A percentile compares a stretch with the other conserved stretches of the same genome.
Conservation (phyloP, 1,140 invertebrate species). For the Sarcophaga peregrina region DNA sequence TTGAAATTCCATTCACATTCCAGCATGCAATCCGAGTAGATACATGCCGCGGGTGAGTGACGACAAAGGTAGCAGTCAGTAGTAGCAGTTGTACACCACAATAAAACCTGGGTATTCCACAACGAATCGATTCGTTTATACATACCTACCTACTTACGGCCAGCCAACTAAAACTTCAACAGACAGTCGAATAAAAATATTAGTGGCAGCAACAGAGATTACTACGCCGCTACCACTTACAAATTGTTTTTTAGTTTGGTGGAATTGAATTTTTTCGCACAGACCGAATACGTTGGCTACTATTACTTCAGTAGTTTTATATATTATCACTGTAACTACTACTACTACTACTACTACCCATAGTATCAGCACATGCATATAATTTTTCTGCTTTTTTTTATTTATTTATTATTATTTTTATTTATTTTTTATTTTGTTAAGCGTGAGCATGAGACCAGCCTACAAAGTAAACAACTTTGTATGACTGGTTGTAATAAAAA, state of each 20-base stretch:
- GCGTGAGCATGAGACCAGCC: neutral
- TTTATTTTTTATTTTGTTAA: neutral
- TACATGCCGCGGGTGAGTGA: conserved; percentile 28
- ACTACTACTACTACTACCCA: too few relatives aligned
- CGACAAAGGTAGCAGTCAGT: neutral
- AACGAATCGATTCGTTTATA: neutral
- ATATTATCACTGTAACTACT: too few relatives aligned
- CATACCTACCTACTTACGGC: neutral
- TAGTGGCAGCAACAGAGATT: neutral
- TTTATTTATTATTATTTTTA: too few relatives aligned
- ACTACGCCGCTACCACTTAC: neutral
- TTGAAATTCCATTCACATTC: conserved; percentile 66
- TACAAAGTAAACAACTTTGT: neutral
- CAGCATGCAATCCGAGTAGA: conserved; percentile 64
- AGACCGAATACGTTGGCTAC: too few relatives aligned
- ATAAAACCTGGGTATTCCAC: conserved; percentile 23
- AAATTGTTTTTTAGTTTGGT: too few relatives aligned
- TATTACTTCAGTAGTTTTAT: too few relatives aligned
- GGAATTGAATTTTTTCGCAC: too few relatives aligned
- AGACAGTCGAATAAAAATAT: neutral
- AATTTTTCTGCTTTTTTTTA: too few relatives aligned
- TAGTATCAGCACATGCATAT: too few relatives aligned
- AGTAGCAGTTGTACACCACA: neutral
- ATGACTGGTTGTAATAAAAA: neutral
- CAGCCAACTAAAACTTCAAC: neutral